Conservation (phyloP, 1,140 invertebrate species). For the Cepaea nemoralis region DNA sequence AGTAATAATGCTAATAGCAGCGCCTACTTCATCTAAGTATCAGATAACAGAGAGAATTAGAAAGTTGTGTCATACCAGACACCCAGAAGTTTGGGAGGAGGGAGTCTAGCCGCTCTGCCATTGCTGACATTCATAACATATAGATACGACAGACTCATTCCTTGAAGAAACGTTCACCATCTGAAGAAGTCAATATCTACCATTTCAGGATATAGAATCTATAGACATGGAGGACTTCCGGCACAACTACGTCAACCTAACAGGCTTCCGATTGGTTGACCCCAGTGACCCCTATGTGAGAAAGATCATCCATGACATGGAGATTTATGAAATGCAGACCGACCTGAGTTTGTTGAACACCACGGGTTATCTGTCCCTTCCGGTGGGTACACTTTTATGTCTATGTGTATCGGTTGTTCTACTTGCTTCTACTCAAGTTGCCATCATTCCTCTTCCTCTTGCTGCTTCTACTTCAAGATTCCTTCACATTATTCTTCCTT, state of each 20-base stretch:
- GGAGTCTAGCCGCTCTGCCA: too few species aligned
- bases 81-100: too few species aligned
- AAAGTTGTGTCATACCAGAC: too few species aligned
- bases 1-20: too few species aligned
- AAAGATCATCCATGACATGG: constrained; percentile 63
- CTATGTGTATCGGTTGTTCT: neutral
- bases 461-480: too few species aligned
- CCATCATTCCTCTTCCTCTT: too few species aligned
- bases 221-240: constrained; percentile 69
- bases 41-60: too few species aligned
- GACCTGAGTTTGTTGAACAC: constrained; percentile 62
- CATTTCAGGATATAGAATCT: constrained; percentile 66
- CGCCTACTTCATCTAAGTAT: too few species aligned
- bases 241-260: constrained; percentile 70
- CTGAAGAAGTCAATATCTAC: neutral
- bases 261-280: constrained; percentile 69
- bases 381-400: constrained; percentile 31
- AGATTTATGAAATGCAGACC: constrained; percentile 63
- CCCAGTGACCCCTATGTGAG: constrained; percentile 52
- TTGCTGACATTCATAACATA: too few species aligned
- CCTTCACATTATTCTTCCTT: too few species aligned
- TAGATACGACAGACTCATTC: too few species aligned
- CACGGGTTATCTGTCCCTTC: constrained; percentile 53
- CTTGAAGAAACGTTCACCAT: neutral
- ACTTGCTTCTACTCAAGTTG: too few species aligned